Evolutionary conservation across 2,888 invertebrate genomes (phyloP), one percentile per base, ranked within the genome.

Genomic region (Pterostichus madidus): DNA sequence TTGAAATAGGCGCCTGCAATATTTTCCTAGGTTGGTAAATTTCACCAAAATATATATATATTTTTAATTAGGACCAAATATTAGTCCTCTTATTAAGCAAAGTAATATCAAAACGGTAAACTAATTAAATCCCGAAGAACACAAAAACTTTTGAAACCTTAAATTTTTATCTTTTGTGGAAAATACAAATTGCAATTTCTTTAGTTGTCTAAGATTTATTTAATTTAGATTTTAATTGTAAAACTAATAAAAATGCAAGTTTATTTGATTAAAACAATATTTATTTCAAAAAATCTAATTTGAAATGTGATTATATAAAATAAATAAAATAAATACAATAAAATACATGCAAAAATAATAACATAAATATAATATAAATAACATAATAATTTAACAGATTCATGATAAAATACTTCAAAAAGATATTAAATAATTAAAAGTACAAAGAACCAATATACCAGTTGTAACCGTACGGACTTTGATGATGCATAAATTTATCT

Each of bases 1-100:
- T 89, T 89, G 81, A 88, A 88, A 84, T 89, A 89, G 8, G 89
- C 87, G 75, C 88, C 88, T 88, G 75, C 24, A 85, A 84, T 78
- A 8, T 78, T 71, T 44, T 17, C n/a, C 13, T 49, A 75, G 10
- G 3, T 15, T 24, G 49, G 31, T 75, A 46, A 75, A 46, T 75
- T 10, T 13, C 17, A 71, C 59, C 59, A 56, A 80, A 82, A 81
- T 52, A 15, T 13, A 15, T 15, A 76, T 15, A 46, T 17, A 13
- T 4, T 13, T 4, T 13, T n/a, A n/a, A 24, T 59, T 59, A 31
- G 17, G 10, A 17, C 13, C 31, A 31, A 59, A 31, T 31, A 59
- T 31, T 13, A 49, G 5, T n/a, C 13, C 49, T 49, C 49, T 5
- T 2, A 10, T 49, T 49, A 59, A 11, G 11, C 13, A 59, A 59